phyloP scores from a whole-genome alignment of 1,140 invertebrate genomes.

The Micrasema longulum region DNA sequence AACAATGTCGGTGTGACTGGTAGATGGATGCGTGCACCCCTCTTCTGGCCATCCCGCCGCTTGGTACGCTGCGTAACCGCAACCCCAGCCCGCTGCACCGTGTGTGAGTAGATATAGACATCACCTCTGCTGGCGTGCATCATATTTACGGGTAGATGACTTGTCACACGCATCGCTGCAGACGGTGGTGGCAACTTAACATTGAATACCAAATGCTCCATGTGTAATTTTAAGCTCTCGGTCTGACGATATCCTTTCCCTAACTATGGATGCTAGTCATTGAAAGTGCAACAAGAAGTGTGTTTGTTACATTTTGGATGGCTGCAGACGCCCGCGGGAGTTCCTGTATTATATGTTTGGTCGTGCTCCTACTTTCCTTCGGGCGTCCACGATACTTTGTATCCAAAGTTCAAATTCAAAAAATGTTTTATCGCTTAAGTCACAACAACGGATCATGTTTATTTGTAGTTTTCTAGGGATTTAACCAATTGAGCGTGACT shows the following conservation, averaged over 20 bases:
- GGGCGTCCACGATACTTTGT: neutral
- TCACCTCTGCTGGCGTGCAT: slow-evolving; percentile 43
- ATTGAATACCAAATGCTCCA: slow-evolving; percentile 51
- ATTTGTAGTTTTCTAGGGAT: slow-evolving; percentile 52
- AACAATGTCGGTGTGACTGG: slow-evolving; percentile 54
- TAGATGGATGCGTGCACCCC: slow-evolving; percentile 46
- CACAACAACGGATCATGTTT: slow-evolving; percentile 54
- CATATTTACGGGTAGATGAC: slow-evolving; percentile 52
- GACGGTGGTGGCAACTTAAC: slow-evolving; percentile 37
- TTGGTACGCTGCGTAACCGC: slow-evolving; percentile 40
- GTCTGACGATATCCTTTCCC: slow-evolving; percentile 33
- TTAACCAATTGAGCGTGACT: slow-evolving; percentile 49
- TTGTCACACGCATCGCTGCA: slow-evolving; percentile 42
- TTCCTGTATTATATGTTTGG: slow-evolving; percentile 51
- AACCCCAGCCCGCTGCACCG: no score
- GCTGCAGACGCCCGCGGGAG: slow-evolving; percentile 35
- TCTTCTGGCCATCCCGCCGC: slow-evolving; percentile 36
- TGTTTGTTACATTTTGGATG: slow-evolving; percentile 44
- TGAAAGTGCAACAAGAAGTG: slow-evolving; percentile 44
- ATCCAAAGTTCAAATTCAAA: slow-evolving; percentile 49
- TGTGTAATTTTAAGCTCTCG: slow-evolving; percentile 27
- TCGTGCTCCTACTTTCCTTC: slow-evolving; percentile 25
- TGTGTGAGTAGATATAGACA: slow-evolving; percentile 49
- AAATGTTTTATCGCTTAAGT: slow-evolving; percentile 52
- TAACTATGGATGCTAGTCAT: slow-evolving; percentile 48